These are phyloP conservation scores for Alouatta palliata DNA, from an alignment of 2,113 vertebrate species.

Conservation along the genomic window DNA sequence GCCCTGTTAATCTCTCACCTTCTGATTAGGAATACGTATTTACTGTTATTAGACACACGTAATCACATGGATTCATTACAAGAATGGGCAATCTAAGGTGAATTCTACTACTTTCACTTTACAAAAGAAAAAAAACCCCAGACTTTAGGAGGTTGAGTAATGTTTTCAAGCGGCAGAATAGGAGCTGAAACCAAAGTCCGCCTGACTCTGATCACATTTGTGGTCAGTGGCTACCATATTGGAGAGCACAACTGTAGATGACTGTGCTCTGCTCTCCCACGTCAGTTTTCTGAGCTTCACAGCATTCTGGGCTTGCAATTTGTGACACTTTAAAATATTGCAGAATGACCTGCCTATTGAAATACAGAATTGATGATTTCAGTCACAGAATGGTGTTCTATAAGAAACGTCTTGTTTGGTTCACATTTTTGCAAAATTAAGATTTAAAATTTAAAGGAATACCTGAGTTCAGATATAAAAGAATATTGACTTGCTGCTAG, in stretches of 20 bases:
- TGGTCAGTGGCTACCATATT: neutral
- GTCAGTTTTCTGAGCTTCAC: neutral
- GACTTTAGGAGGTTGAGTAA: neutral
- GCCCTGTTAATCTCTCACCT: neutral
- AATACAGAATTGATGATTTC: neutral
- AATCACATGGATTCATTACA: neutral
- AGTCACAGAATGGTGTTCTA: neutral
- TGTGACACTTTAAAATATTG: constrained; percentile 8
- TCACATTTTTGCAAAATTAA: neutral
- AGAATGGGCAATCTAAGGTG: neutral
- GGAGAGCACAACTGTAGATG: neutral
- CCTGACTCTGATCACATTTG: neutral
- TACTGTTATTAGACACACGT: neutral
- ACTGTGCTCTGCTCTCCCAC: neutral
- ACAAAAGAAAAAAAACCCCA: neutral
- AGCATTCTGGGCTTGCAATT: neutral
- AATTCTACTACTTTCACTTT: neutral
- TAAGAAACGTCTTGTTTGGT: neutral
- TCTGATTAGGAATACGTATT: neutral
- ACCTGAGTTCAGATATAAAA: neutral
- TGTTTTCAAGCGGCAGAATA: neutral
- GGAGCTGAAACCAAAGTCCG: neutral
- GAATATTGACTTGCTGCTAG: neutral
- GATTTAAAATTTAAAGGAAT: neutral
- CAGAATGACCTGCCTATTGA: neutral